A percentile compares a stretch with the other conserved stretches of the same genome.
Evolutionary conservation across 2,888 invertebrate species (phyloP).

Genomic region (Rhingia campestris): DNA sequence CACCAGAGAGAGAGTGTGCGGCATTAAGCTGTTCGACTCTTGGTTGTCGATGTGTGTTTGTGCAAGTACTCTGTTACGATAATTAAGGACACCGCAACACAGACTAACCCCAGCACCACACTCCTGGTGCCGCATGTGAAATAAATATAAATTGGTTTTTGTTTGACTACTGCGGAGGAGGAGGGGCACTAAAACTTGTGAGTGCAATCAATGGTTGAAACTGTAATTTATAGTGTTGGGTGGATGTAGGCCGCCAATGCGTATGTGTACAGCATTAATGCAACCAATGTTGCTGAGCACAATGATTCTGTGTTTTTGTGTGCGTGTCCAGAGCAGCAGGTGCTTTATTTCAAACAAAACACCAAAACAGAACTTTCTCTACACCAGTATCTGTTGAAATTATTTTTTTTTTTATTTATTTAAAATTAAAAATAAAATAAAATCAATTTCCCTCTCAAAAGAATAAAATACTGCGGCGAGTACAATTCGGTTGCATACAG

Average conservation of each 20-base stretch:
- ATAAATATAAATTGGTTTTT: conserved; percentile 73
- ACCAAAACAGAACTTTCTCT: conserved; percentile 19
- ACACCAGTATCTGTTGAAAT: not conserved
- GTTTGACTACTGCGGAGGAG: conserved; percentile 32
- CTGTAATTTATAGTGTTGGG: conserved; percentile 53
- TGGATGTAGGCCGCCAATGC: not conserved
- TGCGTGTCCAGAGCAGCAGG: conserved; percentile 50
- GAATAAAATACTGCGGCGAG: conserved; percentile 13
- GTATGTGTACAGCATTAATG: conserved; percentile 25
- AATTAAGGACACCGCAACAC: conserved; percentile 71
- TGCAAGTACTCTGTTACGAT: conserved; percentile 31
- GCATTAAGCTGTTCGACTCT: conserved; percentile 56
- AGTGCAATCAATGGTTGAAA: conserved; percentile 52
- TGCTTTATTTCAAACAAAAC: conserved; percentile 30
- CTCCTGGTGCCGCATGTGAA: conserved; percentile 32
- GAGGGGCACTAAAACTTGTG: conserved; percentile 5
- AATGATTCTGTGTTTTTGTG: not conserved
- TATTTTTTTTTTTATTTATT: conserved; percentile 7
- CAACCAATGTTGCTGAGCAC: conserved; percentile 16
- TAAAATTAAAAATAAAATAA: conserved; percentile 18
- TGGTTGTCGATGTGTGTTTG: conserved; percentile 2
- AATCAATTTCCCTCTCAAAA: conserved; percentile 23
- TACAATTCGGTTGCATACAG: conserved; percentile 31
- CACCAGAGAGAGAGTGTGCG: conserved; percentile 52
- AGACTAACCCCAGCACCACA: conserved; percentile 22